Base-by-base conservation (phyloP, 2,888 invertebrate genomes). In the Caenorhabditis drosophilae region DNA sequence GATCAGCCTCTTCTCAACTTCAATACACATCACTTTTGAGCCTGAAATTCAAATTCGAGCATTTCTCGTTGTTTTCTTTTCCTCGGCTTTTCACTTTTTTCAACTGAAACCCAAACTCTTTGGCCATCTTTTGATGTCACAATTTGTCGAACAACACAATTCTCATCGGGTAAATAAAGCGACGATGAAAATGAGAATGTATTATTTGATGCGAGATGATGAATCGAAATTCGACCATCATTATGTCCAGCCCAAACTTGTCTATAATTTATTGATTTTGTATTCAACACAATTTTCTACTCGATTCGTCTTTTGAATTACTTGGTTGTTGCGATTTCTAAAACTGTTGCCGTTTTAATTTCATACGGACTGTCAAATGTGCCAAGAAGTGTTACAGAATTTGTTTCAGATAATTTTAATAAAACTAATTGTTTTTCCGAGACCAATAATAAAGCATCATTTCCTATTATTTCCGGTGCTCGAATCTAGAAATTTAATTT, bases 181-280 rank as follows among this genome's bases (percentile, higher is more conserved):
- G 78, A 78, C 1, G 89, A 89, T 26, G 89, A 87, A 38, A 92
- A 80, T 20, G 76, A 64, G 54, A 80, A 75, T 3, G 66, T 45
- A 91, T 4, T 90, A 88, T 35, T 89, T 87, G 88, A 89, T 75
- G 88, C 88, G 50, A 93, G 86, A 0, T 89, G 87, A 84, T 92
- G 93, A 22, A 92, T 89, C 48, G 90, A 89, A 69, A 94, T 89
- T 51, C 89, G 89, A 0, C 91, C 92, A 62, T 89, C 89, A 27
- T 89, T 88, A 76, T 92, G 92, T 0, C 94, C 94, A 76, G 92
- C 91, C 94, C 94, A 95, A 42, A 80, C 75, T 68, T 80, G 79
- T 31, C 79, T 56, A 16, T n/a, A n/a, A n/a, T n/a, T n/a, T n/a
- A n/a, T n/a, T n/a, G n/a, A n/a, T n/a, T n/a, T n/a, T n/a, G n/a